These are phyloP conservation scores for Caenorhabditis imperialis DNA, from an alignment of 2,888 invertebrate genomes.

Conservation along the genomic window DNA sequence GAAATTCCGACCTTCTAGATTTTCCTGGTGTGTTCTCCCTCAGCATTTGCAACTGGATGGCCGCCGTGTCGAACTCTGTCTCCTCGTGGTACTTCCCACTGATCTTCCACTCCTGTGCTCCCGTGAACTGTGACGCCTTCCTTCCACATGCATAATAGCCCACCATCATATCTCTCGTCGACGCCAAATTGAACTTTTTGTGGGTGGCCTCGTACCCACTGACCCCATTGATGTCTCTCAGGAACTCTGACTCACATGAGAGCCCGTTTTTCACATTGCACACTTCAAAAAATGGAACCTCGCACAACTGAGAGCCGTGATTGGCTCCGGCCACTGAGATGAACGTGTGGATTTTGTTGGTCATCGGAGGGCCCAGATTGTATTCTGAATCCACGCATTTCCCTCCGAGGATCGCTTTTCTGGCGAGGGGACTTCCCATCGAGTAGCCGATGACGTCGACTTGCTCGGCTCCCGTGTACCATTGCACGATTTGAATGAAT, in stretches of 20 bases:
- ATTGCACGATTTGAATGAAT: conserved; percentile 43
- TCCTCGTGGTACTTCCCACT: conserved; percentile 32
- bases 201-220: conserved; percentile 32
- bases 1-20: too few species aligned
- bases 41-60: conserved; percentile 27
- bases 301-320: conserved; percentile 70
- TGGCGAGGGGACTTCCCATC: conserved; percentile 72
- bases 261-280: conserved; percentile 72
- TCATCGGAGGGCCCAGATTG: conserved; percentile 68
- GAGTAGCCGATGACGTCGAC: conserved; percentile 73
- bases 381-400: conserved; percentile 67
- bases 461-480: conserved; percentile 49
- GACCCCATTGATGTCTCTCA: conserved; percentile 71
- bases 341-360: conserved; percentile 68
- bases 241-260: conserved; percentile 65
- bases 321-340: conserved; percentile 70
- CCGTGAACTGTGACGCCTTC: conserved; percentile 41
- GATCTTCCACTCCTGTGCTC: conserved; percentile 33
- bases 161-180: conserved; percentile 33
- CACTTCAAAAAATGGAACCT: conserved; percentile 68
- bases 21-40: too few species aligned
- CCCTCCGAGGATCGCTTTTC: conserved; percentile 70
- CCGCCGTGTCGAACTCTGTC: conserved; percentile 44
- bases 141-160: conserved; percentile 45
- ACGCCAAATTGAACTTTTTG: conserved; percentile 38